Evolutionary conservation across 2,888 invertebrate genomes (phyloP).

Genomic region (Teleogryllus oceanicus): DNA sequence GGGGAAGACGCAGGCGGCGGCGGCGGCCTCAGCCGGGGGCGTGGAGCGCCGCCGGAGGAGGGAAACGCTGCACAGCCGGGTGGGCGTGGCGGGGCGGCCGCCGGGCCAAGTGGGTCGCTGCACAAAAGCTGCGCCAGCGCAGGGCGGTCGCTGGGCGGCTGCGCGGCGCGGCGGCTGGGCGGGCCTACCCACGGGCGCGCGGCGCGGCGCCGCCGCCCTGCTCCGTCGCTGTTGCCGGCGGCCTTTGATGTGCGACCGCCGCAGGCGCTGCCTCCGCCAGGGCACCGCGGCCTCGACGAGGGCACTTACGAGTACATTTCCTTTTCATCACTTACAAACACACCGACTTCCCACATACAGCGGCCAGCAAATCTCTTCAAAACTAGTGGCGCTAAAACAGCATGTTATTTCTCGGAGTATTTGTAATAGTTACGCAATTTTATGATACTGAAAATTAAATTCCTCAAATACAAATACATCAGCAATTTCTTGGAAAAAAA

Average conservation of each 20-base stretch:
- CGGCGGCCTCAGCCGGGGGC: background rate
- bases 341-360: too few species aligned
- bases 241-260: too few species aligned
- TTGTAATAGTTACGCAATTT: too few species aligned
- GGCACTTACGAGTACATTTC: background rate
- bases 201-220: background rate
- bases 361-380: too few species aligned
- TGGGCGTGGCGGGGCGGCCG: background rate
- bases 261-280: background rate
- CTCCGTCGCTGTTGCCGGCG: background rate
- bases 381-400: too few species aligned
- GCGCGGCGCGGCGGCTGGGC: background rate
- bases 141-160: background rate
- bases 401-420: too few species aligned
- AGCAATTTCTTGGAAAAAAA: too few species aligned
- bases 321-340: too few species aligned
- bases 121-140: background rate
- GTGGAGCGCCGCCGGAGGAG: background rate
- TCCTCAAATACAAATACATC: too few species aligned
- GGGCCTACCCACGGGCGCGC: conserved; percentile 6
- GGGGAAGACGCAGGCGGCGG: background rate
- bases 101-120: background rate
- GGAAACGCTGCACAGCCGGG: background rate
- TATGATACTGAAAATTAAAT: too few species aligned
- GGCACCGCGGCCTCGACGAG: background rate